Conservation (phyloP, 2,113 vertebrate genomes). For the Tinamus guttatus region DNA sequence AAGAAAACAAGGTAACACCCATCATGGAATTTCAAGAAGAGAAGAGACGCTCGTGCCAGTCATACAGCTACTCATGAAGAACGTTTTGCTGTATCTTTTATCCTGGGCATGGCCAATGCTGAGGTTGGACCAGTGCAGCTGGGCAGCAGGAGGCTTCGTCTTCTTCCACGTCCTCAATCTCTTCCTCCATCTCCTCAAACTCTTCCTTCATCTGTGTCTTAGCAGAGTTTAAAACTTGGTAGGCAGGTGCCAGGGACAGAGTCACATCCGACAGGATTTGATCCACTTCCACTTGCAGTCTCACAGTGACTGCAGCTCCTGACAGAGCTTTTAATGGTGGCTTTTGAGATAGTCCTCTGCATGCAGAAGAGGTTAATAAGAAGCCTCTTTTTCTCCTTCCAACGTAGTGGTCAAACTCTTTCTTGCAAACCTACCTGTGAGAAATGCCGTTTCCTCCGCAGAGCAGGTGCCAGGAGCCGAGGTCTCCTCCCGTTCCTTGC, state of each 20-base stretch:
- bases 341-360: background rate
- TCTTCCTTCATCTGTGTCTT: background rate
- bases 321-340: background rate
- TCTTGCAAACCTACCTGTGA: background rate
- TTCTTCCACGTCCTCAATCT: background rate
- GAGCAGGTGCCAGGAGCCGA: background rate
- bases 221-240: background rate
- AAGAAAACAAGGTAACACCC: background rate
- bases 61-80: background rate
- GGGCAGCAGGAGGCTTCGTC: background rate
- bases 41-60: background rate
- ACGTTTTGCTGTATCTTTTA: background rate
- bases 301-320: background rate
- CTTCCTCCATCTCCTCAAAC: background rate
- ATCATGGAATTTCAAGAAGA: background rate
- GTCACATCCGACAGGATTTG: background rate
- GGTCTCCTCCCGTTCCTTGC: background rate
- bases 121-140: background rate
- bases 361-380: background rate
- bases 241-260: background rate
- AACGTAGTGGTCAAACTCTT: background rate
- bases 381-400: background rate
- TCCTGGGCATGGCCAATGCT: background rate
- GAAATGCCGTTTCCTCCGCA: conserved; percentile 26
- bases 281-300: background rate